phyloP scores from a whole-genome alignment of 1,140 invertebrate genomes.

The Laupala kohalensis region DNA sequence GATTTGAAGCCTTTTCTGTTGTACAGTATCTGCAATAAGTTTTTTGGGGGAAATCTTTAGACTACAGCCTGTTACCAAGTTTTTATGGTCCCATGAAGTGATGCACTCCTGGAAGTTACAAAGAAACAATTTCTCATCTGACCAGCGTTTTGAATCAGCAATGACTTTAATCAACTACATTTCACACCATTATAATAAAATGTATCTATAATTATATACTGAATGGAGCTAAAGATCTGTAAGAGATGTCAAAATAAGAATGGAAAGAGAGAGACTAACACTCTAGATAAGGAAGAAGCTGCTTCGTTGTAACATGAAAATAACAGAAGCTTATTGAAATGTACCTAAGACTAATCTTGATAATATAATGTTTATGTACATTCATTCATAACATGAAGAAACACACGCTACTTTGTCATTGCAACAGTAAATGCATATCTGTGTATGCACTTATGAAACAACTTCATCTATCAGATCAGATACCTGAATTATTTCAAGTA shows the following conservation, averaged over 20 bases:
- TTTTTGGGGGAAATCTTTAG: neutral
- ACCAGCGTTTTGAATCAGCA: too few species aligned
- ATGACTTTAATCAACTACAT: too few species aligned
- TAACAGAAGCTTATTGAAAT: neutral
- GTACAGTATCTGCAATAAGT: neutral
- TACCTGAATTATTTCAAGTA: neutral
- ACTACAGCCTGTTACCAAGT: neutral
- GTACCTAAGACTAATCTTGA: neutral
- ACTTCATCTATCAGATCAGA: neutral
- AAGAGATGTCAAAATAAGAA: neutral
- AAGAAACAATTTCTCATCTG: neutral
- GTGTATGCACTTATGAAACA: neutral
- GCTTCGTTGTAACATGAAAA: neutral
- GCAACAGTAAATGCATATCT: neutral
- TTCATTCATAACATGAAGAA: neutral
- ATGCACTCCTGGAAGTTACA: neutral
- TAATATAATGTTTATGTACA: neutral
- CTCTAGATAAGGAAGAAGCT: neutral
- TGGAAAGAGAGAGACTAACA: neutral
- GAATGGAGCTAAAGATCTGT: neutral
- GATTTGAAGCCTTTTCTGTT: neutral
- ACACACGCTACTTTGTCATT: neutral
- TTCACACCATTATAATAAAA: too few species aligned
- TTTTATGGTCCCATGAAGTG: constrained; percentile 8
- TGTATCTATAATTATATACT: neutral